Conservation (phyloP, 2,888 invertebrate genomes). For the Perdita meconis region DNA sequence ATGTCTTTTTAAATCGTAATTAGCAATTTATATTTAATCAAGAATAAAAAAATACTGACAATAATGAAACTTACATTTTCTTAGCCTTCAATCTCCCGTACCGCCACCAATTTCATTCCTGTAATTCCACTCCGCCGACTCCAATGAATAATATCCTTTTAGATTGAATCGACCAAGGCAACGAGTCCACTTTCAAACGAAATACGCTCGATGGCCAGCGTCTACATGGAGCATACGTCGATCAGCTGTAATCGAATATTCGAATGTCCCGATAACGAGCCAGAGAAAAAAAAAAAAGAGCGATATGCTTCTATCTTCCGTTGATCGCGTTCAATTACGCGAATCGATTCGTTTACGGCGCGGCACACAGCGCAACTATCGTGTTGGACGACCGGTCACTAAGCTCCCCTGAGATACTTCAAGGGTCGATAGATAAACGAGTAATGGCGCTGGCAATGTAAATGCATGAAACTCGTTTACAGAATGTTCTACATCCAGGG, state of each 20-base stretch:
- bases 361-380: slow-evolving; percentile 21
- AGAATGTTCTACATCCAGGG: slow-evolving; percentile 49
- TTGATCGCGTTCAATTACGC: slow-evolving; percentile 46
- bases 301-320: slow-evolving; percentile 27
- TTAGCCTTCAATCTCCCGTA: too few species aligned
- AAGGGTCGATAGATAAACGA: slow-evolving; percentile 55
- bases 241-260: slow-evolving; percentile 13
- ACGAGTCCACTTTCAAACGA: slow-evolving; percentile 2
- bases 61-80: too few species aligned
- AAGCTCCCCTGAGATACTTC: slow-evolving; percentile 46
- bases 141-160: neutral
- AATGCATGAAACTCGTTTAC: slow-evolving; percentile 60
- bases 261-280: slow-evolving; percentile 30
- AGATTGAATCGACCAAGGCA: neutral
- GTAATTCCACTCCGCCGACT: neutral
- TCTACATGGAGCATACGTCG: neutral
- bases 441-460: slow-evolving; percentile 48
- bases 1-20: too few species aligned
- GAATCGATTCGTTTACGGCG: slow-evolving; percentile 36
- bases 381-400: slow-evolving; percentile 21
- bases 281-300: slow-evolving; percentile 26
- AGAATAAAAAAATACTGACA: too few species aligned
- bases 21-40: too few species aligned
- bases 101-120: neutral
- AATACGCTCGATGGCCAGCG: neutral